Evolutionary conservation across 2,888 invertebrate species (phyloP).

Genomic region (Poecilobothrus nobilitatus): DNA sequence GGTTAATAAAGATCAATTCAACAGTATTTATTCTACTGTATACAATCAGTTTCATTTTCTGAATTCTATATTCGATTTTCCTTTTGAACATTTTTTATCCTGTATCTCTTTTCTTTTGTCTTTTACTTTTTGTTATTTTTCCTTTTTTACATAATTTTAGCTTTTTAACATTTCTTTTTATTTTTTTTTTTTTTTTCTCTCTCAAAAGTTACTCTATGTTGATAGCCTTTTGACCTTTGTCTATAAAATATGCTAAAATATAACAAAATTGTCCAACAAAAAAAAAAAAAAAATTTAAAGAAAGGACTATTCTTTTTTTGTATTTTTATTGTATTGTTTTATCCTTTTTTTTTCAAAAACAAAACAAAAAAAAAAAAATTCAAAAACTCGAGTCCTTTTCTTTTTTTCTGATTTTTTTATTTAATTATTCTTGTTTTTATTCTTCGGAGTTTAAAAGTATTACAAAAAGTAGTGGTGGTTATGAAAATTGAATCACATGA

Average conservation of each 20-base stretch:
- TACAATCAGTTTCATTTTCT: no score
- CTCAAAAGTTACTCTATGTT: neutral
- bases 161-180: neutral
- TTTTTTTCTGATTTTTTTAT: no score
- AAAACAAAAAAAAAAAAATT: no score
- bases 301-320: neutral
- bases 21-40: no score
- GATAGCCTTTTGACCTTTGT: neutral
- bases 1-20: no score
- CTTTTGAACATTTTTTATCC: no score
- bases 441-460: neutral
- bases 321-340: no score
- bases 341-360: no score
- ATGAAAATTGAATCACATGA: neutral
- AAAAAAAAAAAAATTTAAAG: neutral
- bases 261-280: neutral
- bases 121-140: neutral
- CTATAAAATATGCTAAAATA: conserved; percentile 4
- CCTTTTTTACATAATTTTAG: neutral
- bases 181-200: neutral
- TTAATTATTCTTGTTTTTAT: no score
- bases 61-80: no score
- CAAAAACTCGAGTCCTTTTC: no score
- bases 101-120: neutral
- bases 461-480: no score